Evolutionary conservation across 64 coral and sea anemone species (phyloP).

Genomic region (Acropora yongei): DNA sequence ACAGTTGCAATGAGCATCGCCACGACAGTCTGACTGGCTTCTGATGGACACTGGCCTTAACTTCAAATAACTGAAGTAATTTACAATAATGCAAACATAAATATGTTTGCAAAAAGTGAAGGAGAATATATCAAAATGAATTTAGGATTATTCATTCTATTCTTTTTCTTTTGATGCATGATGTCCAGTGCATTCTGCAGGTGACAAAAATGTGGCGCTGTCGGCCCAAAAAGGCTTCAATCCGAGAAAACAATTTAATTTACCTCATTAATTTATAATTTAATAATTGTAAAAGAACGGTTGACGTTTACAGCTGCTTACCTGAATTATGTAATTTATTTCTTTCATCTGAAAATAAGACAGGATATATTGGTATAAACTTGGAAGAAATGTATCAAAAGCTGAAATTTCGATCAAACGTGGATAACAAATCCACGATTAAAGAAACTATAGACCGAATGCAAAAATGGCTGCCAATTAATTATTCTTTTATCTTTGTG

Average conservation of each 20-base stretch:
- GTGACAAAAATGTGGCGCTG: too few species aligned
- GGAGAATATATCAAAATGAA: neutral
- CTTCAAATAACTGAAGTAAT: neutral
- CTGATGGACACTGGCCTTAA: neutral
- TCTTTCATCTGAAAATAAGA: conserved; percentile 86
- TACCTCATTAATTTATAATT: too few species aligned
- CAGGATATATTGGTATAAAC: neutral
- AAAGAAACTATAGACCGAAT: too few species aligned
- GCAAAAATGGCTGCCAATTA: too few species aligned
- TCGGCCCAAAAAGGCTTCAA: too few species aligned
- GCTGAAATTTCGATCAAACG: too few species aligned
- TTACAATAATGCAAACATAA: neutral
- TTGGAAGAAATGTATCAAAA: neutral
- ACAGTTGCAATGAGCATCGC: too few species aligned
- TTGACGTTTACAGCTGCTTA: neutral
- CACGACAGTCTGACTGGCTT: neutral
- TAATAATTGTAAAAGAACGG: too few species aligned
- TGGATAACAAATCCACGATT: too few species aligned
- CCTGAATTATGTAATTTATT: conserved; percentile 95
- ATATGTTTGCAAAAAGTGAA: neutral
- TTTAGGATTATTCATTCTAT: neutral
- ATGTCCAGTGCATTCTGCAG: too few species aligned
- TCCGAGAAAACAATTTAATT: too few species aligned
- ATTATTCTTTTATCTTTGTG: too few species aligned
- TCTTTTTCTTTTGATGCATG: neutral